Evolutionary conservation across 1,140 invertebrate genomes (phyloP).

Genomic region (Hestina assimilis): DNA sequence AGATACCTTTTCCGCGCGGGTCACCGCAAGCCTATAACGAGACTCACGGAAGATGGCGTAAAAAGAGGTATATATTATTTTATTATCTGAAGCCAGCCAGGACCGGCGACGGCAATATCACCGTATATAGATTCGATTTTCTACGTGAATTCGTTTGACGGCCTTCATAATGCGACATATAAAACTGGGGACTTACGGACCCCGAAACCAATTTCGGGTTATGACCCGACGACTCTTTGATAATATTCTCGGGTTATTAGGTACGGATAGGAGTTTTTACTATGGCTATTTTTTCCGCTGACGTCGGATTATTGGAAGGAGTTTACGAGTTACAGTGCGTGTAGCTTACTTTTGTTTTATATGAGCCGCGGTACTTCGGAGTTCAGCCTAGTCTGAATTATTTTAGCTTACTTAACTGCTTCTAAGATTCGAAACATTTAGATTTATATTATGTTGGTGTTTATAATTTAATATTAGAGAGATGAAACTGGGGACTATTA

Average conservation of each 20-base stretch:
- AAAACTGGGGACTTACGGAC: conserved; percentile 78
- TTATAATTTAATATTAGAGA: not conserved
- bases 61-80: conserved; percentile 68
- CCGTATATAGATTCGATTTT: conserved; percentile 79
- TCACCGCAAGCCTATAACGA: conserved; percentile 48
- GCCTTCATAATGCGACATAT: conserved; percentile 78
- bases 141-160: conserved; percentile 79
- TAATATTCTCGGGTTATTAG: conserved; percentile 68
- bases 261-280: conserved; percentile 72
- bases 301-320: conserved; percentile 66
- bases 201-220: conserved; percentile 77
- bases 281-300: conserved; percentile 68
- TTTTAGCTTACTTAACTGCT: not conserved
- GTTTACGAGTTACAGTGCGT: conserved; percentile 58
- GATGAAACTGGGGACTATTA: too few species aligned
- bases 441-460: not conserved
- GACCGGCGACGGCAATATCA: conserved; percentile 68
- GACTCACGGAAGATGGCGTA: conserved; percentile 39
- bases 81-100: conserved; percentile 70
- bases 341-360: conserved; percentile 62
- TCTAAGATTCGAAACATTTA: not conserved
- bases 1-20: conserved; percentile 8
- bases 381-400: too few species aligned
- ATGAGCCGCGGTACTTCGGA: too few species aligned
- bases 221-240: conserved; percentile 75